phyloP scores from a whole-genome alignment of 2,888 invertebrate genomes.

The Thymelicus acteon region DNA sequence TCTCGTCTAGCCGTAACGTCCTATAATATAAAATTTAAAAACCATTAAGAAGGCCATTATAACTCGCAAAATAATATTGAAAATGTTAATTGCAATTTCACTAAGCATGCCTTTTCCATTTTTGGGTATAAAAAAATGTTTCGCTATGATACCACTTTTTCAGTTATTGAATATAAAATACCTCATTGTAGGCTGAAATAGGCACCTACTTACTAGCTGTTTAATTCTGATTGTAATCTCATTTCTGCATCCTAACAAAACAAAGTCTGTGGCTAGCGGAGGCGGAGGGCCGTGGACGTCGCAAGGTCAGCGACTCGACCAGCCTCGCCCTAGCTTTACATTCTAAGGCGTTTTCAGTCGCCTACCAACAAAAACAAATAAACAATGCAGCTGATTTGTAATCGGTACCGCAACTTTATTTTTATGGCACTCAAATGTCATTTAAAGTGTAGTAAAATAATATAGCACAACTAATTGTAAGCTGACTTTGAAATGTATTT shows the following conservation, averaged over 20 bases:
- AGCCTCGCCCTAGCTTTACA: conserved; percentile 33
- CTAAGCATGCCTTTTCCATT: too few species aligned
- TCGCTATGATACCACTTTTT: too few species aligned
- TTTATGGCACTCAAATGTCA: background rate
- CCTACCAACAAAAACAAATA: conserved; percentile 12
- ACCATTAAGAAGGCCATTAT: too few species aligned
- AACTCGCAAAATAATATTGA: too few species aligned
- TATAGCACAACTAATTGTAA: too few species aligned
- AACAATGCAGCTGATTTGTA: background rate
- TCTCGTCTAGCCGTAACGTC: too few species aligned
- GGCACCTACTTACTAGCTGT: conserved; percentile 12
- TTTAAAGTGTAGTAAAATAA: background rate
- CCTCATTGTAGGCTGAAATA: too few species aligned
- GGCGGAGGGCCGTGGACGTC: conserved; percentile 54
- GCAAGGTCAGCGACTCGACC: conserved; percentile 79
- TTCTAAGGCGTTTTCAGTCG: conserved; percentile 24
- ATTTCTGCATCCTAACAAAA: conserved; percentile 29
- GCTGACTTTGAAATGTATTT: too few species aligned
- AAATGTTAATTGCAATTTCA: too few species aligned
- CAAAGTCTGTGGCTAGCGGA: conserved; percentile 45
- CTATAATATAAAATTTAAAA: too few species aligned
- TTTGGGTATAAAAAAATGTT: too few species aligned
- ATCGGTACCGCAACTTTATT: background rate
- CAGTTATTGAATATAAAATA: conserved; percentile 24
- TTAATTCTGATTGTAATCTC: conserved; percentile 11